Evolutionary conservation across 2,797 vertebrate genomes (phyloP), one percentile per base, ranked within the genome.

Genomic region (Amniataba percoides): DNA sequence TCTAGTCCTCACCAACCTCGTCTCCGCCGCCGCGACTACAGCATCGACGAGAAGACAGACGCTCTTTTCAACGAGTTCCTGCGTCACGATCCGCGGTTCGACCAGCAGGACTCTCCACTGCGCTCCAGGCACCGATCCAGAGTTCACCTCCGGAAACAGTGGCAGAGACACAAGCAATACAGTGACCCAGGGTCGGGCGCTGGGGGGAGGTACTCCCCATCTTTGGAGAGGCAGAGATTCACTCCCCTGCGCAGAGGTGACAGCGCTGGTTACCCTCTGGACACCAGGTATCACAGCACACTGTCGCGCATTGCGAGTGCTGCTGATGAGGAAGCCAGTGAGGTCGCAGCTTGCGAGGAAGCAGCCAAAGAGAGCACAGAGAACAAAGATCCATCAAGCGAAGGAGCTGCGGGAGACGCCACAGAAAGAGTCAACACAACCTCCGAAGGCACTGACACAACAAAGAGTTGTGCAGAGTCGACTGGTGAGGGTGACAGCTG

Each of bases 21-120:
- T 40, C 94, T 95, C 51, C 93, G 92, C 7, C 96, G 96, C n/a
- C 95, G 98, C n/a, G 98, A 99, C 93, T 99, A 98, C 94, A 99
- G 98, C 93, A 98, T 99, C 0, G 98, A 99, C 0, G 98, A 99
- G 88, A 99, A 98, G 88, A 99, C 98, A 0, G 98, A 99, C 0
- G 97, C 97, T 0, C 95, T 99, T 6, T 99, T 99, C 92, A 97
- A 97, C 3, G 97, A 98, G 90, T 99, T 99, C 74, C 94, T 98
- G 71, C 96, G 98, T 16, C 98, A 99, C 0, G 98, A 99, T 77
- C 98, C 98, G 0, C 96, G 97, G 39, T 98, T 99, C 0, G 98
- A 99, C 63, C 95, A 95, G 61, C 94, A 93, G 78, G 96, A 97
- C 19, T 96, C 96, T 0, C 97, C 96, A 0, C 77, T 95, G 58